Percentiles rank a stretch among this genome's conserved stretches.
Conservation (phyloP, 2,888 invertebrate species). For the Laothoe populi region DNA sequence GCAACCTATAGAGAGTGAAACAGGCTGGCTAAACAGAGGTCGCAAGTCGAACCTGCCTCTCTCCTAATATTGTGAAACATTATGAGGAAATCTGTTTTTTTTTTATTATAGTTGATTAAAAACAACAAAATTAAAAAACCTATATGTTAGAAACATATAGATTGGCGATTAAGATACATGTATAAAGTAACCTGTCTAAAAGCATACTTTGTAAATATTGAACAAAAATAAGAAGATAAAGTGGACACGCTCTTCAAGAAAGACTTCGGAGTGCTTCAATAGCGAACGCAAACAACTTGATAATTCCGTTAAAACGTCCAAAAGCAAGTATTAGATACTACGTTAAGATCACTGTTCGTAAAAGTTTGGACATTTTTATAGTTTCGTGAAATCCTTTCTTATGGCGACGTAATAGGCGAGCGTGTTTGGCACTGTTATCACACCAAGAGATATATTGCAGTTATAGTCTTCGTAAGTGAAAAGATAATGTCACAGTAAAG, state of each 20-base stretch:
- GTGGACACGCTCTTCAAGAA: constrained; percentile 12
- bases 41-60: too few species aligned
- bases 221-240: constrained; percentile 21
- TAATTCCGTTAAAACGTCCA: constrained; percentile 55
- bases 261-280: constrained; percentile 21
- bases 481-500: not conserved
- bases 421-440: constrained; percentile 49
- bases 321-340: constrained; percentile 59
- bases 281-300: constrained; percentile 55
- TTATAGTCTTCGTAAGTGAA: not conserved
- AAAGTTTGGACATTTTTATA: constrained; percentile 71
- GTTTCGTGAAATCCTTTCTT: constrained; percentile 55
- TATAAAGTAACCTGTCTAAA: constrained; percentile 2
- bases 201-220: constrained; percentile 7
- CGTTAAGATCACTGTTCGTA: constrained; percentile 52
- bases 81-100: too few species aligned
- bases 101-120: too few species aligned
- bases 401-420: constrained; percentile 51
- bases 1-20: too few species aligned
- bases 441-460: constrained; percentile 59
- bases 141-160: not conserved
- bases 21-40: too few species aligned
- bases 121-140: not conserved
- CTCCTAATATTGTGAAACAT: too few species aligned
- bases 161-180: not conserved